These are phyloP conservation scores for Limanda limanda DNA, from an alignment of 2,113 vertebrate genomes.

Conservation along the genomic window DNA sequence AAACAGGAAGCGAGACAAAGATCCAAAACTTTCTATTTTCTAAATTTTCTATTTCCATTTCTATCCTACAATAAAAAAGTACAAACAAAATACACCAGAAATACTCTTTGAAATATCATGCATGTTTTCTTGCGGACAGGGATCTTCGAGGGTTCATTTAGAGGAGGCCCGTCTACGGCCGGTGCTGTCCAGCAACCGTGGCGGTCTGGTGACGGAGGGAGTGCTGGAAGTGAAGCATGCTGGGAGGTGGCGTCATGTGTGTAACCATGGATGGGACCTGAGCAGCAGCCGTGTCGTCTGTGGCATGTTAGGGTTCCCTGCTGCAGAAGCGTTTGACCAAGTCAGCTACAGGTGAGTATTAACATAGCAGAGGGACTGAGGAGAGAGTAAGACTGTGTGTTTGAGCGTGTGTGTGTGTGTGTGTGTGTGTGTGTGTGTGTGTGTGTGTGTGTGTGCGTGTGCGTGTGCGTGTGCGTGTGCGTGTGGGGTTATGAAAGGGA, in stretches of 20 bases:
- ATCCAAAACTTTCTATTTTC: neutral
- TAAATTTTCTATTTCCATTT: neutral
- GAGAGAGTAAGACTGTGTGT: neutral
- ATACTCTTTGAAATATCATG: neutral
- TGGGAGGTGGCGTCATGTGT: conserved; percentile 94
- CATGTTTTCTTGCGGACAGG: conserved; percentile 54
- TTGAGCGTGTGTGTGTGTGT: neutral
- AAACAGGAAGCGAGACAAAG: neutral
- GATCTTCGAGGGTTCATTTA: conserved; percentile 65
- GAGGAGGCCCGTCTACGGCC: conserved; percentile 92
- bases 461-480: neutral
- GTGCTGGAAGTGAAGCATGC: conserved; percentile 92
- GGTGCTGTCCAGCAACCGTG: conserved; percentile 82
- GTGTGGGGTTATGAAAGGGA: conserved; percentile 29
- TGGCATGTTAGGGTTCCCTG: conserved; percentile 95
- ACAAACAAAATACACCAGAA: neutral
- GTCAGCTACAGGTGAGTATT: conserved; percentile 89
- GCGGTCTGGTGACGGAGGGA: conserved; percentile 87
- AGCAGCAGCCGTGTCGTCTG: conserved; percentile 92
- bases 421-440: conserved; percentile 3
- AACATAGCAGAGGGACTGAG: neutral
- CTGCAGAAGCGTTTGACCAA: conserved; percentile 79
- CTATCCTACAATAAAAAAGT: neutral
- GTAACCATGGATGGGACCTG: conserved; percentile 86
- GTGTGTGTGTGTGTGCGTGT: neutral